Conservation (phyloP, 2,888 invertebrate genomes). For the Fragum fragum region DNA sequence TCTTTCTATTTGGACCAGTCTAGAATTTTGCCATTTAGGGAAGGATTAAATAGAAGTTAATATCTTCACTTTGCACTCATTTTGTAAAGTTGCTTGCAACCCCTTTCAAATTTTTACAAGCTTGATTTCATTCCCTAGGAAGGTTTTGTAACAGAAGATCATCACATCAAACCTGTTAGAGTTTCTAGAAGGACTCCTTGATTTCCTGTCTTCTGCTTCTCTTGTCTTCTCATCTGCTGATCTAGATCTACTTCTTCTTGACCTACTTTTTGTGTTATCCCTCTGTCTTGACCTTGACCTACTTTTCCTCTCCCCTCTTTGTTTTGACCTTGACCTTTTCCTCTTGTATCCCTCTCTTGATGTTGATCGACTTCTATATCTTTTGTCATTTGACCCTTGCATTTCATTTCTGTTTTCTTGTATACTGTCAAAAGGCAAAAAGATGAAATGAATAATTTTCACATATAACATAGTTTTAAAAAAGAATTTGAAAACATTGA, state of each 20-base stretch:
- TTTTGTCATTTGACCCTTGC: not conserved
- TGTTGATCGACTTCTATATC: not conserved
- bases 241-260: constrained; percentile 29
- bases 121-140: too few species aligned
- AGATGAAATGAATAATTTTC: too few species aligned
- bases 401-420: not conserved
- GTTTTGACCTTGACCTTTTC: constrained; percentile 9
- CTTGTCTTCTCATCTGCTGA: constrained; percentile 5
- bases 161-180: constrained; percentile 35
- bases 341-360: not conserved
- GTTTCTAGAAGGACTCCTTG: constrained; percentile 37
- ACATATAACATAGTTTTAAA: too few species aligned
- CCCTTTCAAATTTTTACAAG: too few species aligned
- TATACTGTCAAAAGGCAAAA: not conserved
- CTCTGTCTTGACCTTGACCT: too few species aligned
- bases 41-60: too few species aligned
- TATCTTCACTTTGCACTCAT: too few species aligned
- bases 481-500: too few species aligned
- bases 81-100: too few species aligned
- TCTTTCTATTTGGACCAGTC: too few species aligned
- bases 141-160: too few species aligned
- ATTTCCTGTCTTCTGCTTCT: constrained; percentile 12
- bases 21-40: too few species aligned
- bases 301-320: constrained; percentile 5
- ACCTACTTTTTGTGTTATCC: constrained; percentile 15